phyloP scores from a whole-genome alignment of 2,797 vertebrate species.

The Hozukius guyotensis region DNA sequence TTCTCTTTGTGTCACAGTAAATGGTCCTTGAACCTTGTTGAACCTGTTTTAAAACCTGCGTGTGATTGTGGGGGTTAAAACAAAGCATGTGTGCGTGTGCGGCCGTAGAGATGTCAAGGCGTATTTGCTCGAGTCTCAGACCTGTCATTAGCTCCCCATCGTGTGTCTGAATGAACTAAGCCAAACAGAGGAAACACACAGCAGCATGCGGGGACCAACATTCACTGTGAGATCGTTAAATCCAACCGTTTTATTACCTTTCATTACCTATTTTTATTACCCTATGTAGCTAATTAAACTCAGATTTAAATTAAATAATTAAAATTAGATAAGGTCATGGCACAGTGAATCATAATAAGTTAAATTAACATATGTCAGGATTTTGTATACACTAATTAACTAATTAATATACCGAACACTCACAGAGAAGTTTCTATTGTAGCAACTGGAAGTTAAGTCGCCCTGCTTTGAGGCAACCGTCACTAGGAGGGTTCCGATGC shows the following conservation, averaged over 20 bases:
- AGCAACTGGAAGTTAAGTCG: not conserved
- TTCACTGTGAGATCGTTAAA: not conserved
- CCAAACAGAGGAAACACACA: not conserved
- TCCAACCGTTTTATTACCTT: not conserved
- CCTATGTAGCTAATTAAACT: not conserved
- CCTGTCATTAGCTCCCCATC: not conserved
- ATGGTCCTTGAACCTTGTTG: not conserved
- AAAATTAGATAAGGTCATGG: not conserved
- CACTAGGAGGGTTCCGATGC: not conserved
- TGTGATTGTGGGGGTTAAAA: not conserved
- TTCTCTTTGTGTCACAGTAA: constrained; percentile 27
- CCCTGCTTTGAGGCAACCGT: not conserved
- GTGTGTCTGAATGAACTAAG: constrained; percentile 15
- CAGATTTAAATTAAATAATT: no score
- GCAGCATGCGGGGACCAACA: not conserved
- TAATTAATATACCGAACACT: not conserved
- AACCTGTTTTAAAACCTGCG: not conserved
- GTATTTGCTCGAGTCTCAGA: not conserved
- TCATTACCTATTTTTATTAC: not conserved
- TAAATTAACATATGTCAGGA: not conserved
- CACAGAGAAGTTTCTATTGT: not conserved
- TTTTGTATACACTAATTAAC: not conserved
- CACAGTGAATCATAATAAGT: not conserved
- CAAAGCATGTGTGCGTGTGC: not conserved
- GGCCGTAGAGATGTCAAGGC: not conserved